phyloP scores from a whole-genome alignment of 1,140 invertebrate species.

The Prorops nasuta region DNA sequence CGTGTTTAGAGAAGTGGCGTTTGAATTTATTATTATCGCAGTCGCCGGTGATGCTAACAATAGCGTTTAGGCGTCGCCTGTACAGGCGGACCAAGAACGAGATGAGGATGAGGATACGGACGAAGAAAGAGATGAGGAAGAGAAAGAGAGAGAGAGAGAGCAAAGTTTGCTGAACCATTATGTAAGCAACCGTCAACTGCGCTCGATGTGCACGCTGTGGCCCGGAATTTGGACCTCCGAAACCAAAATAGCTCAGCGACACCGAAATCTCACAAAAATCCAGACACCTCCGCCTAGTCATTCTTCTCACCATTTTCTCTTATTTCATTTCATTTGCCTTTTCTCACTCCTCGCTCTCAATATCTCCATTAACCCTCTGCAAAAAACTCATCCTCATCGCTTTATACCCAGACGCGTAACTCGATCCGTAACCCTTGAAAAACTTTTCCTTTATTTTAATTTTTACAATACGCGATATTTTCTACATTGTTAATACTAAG shows the following conservation, averaged over 20 bases:
- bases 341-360: too few species aligned
- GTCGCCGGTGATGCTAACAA: slow-evolving; percentile 46
- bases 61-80: slow-evolving; percentile 41
- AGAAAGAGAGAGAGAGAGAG: too few species aligned
- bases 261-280: slow-evolving; percentile 1
- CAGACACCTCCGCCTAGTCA: not conserved
- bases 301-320: not conserved
- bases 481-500: too few species aligned
- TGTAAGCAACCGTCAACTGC: slow-evolving; percentile 27
- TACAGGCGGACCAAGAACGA: slow-evolving; percentile 27
- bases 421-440: too few species aligned
- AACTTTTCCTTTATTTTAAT: too few species aligned
- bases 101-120: too few species aligned
- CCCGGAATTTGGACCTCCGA: slow-evolving; percentile 3
- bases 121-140: too few species aligned
- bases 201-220: too few species aligned
- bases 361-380: too few species aligned
- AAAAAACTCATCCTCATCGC: too few species aligned
- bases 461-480: too few species aligned
- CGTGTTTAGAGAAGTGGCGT: slow-evolving; percentile 48
- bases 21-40: slow-evolving; percentile 54
- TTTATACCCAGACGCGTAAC: too few species aligned
- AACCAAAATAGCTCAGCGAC: slow-evolving; percentile 12
- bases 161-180: slow-evolving; percentile 52
- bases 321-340: not conserved